Evolutionary conservation across 37 sponge, comb jelly and placozoan genomes (phyloP).

Genomic region (Ephydatia muelleri): DNA sequence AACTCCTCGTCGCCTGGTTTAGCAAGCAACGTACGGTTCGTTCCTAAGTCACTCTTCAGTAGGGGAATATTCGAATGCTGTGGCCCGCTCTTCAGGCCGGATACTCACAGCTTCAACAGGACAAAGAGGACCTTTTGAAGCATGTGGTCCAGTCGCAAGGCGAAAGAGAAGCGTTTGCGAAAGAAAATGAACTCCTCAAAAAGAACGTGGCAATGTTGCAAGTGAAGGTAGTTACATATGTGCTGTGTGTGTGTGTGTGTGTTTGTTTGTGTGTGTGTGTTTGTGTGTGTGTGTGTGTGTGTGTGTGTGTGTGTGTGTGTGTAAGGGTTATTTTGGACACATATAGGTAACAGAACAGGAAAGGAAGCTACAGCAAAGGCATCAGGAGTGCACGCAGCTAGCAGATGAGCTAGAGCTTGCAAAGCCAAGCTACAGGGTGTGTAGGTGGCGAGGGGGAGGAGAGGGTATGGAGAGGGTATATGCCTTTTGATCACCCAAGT

Average conservation of each 20-base stretch:
- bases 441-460: not conserved
- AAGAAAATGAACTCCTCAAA: conserved; percentile 15
- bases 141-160: conserved; percentile 39
- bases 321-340: not conserved
- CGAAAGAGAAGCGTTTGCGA: conserved; percentile 21
- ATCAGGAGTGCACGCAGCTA: conserved; percentile 4
- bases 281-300: not conserved
- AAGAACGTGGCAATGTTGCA: conserved; percentile 11
- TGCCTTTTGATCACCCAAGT: not conserved
- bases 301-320: not conserved
- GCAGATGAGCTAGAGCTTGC: conserved; percentile 16
- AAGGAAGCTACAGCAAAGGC: conserved; percentile 13
- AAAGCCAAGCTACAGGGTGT: conserved; percentile 17
- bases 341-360: conserved; percentile 21
- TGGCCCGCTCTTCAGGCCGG: not conserved
- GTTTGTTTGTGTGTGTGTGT: not conserved
- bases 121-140: conserved; percentile 38
- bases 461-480: not conserved
- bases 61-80: not conserved
- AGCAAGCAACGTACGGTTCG: conserved; percentile 6
- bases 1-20: conserved; percentile 44
- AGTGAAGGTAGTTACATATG: no score
- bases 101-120: conserved; percentile 16
- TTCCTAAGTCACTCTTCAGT: not conserved
- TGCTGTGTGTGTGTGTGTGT: no score